A percentile compares a stretch with the other conserved stretches of the same genome.
phyloP scores from a whole-genome alignment of 2,113 vertebrate genomes.

The Lepus americanus region DNA sequence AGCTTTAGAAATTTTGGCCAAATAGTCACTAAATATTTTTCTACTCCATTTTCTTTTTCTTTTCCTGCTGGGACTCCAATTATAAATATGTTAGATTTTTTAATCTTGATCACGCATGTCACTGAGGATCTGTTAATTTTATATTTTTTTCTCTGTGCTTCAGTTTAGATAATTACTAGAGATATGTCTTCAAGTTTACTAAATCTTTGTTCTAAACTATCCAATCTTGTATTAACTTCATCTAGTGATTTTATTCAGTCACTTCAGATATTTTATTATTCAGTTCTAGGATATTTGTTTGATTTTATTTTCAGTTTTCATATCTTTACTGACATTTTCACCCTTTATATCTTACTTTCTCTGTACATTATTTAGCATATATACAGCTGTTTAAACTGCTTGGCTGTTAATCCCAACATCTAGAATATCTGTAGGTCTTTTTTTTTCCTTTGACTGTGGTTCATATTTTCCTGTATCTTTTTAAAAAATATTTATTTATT shows the following conservation, averaged over 20 bases:
- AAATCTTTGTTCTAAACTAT: not conserved
- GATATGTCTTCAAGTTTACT: not conserved
- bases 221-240: not conserved
- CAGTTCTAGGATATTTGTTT: slow-evolving; percentile 3
- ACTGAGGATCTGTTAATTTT: not conserved
- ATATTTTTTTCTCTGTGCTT: not conserved
- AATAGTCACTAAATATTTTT: not conserved
- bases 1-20: not conserved
- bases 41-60: not conserved
- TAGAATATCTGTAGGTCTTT: not conserved
- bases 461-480: not conserved
- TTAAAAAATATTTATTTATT: too few species aligned
- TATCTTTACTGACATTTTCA: not conserved
- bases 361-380: not conserved
- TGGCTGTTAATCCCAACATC: not conserved
- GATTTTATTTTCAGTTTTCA: not conserved
- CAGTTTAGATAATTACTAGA: not conserved
- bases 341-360: not conserved
- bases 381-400: not conserved
- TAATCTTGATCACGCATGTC: not conserved
- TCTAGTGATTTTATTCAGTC: not conserved
- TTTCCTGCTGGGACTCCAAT: not conserved
- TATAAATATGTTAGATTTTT: not conserved
- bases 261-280: not conserved
- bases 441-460: not conserved